These are phyloP conservation scores for Muscicapa adusta DNA, from an alignment of 2,113 vertebrate genomes.

Conservation along the genomic window DNA sequence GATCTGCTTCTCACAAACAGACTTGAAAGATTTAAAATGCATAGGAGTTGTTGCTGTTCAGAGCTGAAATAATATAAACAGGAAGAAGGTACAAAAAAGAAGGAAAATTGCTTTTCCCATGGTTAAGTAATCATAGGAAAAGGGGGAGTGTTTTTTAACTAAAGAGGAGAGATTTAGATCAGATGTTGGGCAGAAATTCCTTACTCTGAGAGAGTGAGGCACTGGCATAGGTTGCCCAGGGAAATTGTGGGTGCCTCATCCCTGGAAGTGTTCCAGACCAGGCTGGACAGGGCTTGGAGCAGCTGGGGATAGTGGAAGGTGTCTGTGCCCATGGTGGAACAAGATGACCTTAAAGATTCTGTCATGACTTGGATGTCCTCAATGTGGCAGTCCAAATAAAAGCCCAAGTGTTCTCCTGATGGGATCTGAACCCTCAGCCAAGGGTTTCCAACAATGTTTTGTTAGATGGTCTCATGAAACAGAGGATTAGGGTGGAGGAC, in stretches of 20 bases:
- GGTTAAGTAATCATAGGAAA: not conserved
- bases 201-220: not conserved
- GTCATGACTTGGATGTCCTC: not conserved
- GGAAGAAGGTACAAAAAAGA: not conserved
- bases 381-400: not conserved
- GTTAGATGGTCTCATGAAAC: not conserved
- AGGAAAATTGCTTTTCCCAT: not conserved
- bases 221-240: not conserved
- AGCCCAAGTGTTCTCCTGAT: not conserved
- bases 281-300: rapidly evolving
- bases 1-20: not conserved
- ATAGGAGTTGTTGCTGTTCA: not conserved
- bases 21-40: not conserved
- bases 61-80: not conserved
- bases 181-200: not conserved
- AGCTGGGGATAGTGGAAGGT: not conserved
- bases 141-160: not conserved
- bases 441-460: not conserved
- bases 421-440: not conserved
- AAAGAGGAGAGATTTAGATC: not conserved
- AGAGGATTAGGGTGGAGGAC: not conserved
- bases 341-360: not conserved
- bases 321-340: not conserved
- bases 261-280: not conserved
- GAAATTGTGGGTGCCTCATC: not conserved